phyloP scores from a whole-genome alignment of 2,113 vertebrate species.

The Alethe diademata region DNA sequence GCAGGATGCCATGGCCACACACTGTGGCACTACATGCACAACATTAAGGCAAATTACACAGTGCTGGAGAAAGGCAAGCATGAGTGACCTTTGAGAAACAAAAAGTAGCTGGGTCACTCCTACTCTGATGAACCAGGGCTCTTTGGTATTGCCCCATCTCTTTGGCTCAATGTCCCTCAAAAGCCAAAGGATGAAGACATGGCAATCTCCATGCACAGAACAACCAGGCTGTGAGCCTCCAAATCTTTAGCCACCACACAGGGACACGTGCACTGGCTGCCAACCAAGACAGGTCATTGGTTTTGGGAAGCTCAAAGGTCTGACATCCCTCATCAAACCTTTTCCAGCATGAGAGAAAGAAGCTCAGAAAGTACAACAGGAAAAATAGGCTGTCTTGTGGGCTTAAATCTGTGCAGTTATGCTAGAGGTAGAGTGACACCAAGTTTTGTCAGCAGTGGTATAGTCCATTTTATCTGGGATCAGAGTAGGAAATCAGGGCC shows the following conservation, averaged over 20 bases:
- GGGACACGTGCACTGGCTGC: accelerated
- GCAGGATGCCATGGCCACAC: not conserved
- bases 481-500: not conserved
- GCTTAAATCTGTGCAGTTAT: not conserved
- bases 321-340: not conserved
- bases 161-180: not conserved
- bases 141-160: not conserved
- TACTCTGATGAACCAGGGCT: not conserved
- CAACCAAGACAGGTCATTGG: not conserved
- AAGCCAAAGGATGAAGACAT: not conserved
- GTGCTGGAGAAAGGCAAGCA: not conserved
- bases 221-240: not conserved
- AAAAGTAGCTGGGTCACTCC: not conserved
- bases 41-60: not conserved
- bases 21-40: not conserved
- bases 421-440: not conserved
- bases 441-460: not conserved
- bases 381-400: not conserved
- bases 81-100: not conserved
- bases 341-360: not conserved
- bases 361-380: not conserved
- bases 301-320: not conserved
- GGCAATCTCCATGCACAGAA: not conserved
- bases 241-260: not conserved
- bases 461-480: not conserved